Evolutionary conservation across 2,888 invertebrate species (phyloP), one percentile per base, ranked within the genome.

Genomic region (Chirona hameri): DNA sequence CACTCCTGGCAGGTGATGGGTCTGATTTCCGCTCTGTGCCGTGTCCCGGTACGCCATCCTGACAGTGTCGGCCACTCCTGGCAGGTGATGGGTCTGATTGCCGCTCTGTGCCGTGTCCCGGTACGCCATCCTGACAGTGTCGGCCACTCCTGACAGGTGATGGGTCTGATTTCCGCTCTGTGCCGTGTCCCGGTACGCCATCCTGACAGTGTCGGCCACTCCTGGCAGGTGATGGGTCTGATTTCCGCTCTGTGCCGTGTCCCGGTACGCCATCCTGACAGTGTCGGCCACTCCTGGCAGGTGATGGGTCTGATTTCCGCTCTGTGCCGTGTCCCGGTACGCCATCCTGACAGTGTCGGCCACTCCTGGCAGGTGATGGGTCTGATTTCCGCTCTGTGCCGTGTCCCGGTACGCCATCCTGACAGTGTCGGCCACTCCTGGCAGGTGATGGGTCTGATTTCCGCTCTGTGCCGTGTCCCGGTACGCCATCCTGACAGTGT

Each of bases 301-400:
- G 21, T 60, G 31, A 84, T 84, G 84, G 85, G 88, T 84, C 85
- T 88, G 83, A 87, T 88, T 4, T 87, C 89, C 12, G 89, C 60
- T 60, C 29, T 69, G 12, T 69, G 29, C 27, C n/a, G 14, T 29
- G 69, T 14, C 29, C 0, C 9, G 29, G 39, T 7, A 12, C n/a
- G 69, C 29, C 60, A n/a, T 69, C 29, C 29, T 79, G 21, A 18
- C 46, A 4, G 15, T 52, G 15, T 18, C 52, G 52, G 52, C 52
- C 18, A 4, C 15, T 18, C 52, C 39, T 39, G 46, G 7, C 79
- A 84, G 84, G 84, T 83, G 31, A 84, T 84, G 84, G 85, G 88
- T 84, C 85, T 88, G 83, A 87, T 88, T 4, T 87, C 89, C 12
- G 89, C 91, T n/a, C n/a, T n/a, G n/a, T n/a, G n/a, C n/a, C n/a